Evolutionary conservation across 1,140 invertebrate species (phyloP).

Genomic region (Drosophila navojoa): DNA sequence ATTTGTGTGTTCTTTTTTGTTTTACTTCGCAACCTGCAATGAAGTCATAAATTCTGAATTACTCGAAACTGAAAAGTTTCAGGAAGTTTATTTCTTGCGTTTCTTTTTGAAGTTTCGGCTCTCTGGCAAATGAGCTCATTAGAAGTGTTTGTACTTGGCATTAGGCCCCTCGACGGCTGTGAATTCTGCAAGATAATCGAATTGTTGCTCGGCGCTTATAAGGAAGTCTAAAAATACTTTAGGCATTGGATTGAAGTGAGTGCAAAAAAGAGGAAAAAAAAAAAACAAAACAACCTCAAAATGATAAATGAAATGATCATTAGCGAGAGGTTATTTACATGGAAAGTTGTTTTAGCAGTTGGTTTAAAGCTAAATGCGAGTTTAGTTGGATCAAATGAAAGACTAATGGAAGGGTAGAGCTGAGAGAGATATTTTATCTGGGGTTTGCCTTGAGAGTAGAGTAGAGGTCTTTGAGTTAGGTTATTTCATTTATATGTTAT

Average conservation of each 20-base stretch:
- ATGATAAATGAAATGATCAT: background rate
- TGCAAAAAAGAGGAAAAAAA: too few species aligned
- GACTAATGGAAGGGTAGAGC: too few species aligned
- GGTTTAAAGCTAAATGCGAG: background rate
- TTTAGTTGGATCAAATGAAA: too few species aligned
- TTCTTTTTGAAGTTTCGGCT: background rate
- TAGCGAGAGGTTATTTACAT: background rate
- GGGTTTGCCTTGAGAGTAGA: too few species aligned
- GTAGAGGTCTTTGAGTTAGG: too few species aligned
- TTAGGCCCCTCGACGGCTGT: slow-evolving; percentile 6
- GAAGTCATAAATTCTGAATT: slow-evolving; percentile 55
- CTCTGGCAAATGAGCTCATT: slow-evolving; percentile 45
- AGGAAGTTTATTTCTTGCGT: slow-evolving; percentile 19
- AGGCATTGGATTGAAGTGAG: slow-evolving; percentile 9
- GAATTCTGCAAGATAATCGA: slow-evolving; percentile 30
- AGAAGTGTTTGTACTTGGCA: slow-evolving; percentile 34
- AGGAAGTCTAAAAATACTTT: slow-evolving; percentile 28
- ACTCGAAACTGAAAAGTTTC: slow-evolving; percentile 38
- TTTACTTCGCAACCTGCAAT: slow-evolving; percentile 31
- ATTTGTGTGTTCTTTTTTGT: slow-evolving; percentile 40
- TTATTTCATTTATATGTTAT: too few species aligned
- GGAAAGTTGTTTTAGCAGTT: too few species aligned
- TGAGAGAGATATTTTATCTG: too few species aligned
- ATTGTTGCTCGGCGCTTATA: slow-evolving; percentile 20
- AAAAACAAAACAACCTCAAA: background rate